Conservation (phyloP, 92 coral and sea anemone genomes). For the Scolanthus callimorphus region DNA sequence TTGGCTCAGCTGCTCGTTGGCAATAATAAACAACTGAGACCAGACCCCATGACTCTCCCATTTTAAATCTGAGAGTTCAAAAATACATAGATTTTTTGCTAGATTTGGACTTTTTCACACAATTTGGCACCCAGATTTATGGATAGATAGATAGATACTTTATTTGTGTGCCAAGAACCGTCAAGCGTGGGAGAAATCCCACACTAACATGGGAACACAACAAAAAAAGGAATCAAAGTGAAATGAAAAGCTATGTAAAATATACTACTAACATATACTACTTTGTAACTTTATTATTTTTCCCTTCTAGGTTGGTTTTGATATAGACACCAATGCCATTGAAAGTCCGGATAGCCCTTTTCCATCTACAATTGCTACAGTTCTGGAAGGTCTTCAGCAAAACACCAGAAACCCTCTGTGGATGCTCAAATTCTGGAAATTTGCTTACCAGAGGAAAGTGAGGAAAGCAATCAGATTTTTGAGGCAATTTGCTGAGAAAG, state of each 20-base stretch:
- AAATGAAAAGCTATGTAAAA: neutral
- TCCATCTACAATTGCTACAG: conserved; percentile 41
- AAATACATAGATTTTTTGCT: too few relatives aligned
- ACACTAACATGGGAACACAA: too few relatives aligned
- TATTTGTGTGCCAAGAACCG: too few relatives aligned
- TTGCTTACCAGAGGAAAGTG: conserved; percentile 34
- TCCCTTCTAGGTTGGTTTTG: conserved; percentile 63
- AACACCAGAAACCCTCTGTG: conserved; percentile 47
- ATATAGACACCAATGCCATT: conserved; percentile 48
- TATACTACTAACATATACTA: neutral
- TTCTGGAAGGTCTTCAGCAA: conserved; percentile 39
- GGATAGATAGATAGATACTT: too few relatives aligned
- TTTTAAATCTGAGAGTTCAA: too few relatives aligned
- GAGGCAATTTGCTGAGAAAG: conserved; percentile 49
- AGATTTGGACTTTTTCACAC: too few relatives aligned
- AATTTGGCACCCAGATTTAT: too few relatives aligned
- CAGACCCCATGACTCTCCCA: too few relatives aligned
- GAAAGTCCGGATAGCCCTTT: conserved; percentile 51
- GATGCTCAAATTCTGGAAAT: conserved; percentile 41
- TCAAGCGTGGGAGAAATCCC: too few relatives aligned
- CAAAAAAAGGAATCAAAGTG: neutral
- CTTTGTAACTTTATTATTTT: neutral
- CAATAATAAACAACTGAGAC: too few relatives aligned
- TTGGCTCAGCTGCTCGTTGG: too few relatives aligned
- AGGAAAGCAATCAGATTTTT: conserved; percentile 36